phyloP scores from a whole-genome alignment of 2,888 invertebrate genomes.

The Tolmerus cingulatus region DNA sequence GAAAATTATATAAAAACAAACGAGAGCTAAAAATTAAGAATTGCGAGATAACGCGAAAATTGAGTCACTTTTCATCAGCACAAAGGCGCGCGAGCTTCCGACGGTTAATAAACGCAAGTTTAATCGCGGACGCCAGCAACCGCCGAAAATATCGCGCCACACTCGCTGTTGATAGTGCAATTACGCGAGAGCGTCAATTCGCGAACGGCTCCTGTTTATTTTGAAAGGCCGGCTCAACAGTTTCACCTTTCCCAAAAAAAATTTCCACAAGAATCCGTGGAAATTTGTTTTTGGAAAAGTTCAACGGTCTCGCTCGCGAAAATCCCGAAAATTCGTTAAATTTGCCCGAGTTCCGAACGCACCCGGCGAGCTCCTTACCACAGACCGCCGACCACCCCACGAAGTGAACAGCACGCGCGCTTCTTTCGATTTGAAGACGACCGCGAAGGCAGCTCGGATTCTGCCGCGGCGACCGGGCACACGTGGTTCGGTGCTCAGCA shows the following conservation, averaged over 20 bases:
- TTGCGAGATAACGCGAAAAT: not conserved
- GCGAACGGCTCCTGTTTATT: not conserved
- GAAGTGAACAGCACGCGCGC: conserved; percentile 19
- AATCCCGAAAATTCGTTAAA: not conserved
- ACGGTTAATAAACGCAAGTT: not conserved
- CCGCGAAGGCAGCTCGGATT: not conserved
- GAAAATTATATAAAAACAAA: not conserved
- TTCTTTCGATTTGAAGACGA: not conserved
- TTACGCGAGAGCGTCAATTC: not conserved
- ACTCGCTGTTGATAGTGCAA: not conserved
- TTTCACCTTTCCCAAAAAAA: not conserved
- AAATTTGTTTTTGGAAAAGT: conserved; percentile 17
- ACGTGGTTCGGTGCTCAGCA: not conserved
- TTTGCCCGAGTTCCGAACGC: not conserved
- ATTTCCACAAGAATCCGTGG: not conserved
- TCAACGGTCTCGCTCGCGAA: not conserved
- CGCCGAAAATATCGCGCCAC: not conserved
- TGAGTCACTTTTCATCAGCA: not conserved
- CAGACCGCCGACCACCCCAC: not conserved
- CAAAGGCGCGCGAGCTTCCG: not conserved
- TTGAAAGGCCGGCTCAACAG: not conserved
- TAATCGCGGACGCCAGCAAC: not conserved
- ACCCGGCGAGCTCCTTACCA: not conserved
- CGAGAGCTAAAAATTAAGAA: not conserved
- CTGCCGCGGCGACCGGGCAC: not conserved